These are phyloP conservation scores for Agonopterix arenella DNA, from an alignment of 2,888 invertebrate genomes.

Conservation along the genomic window DNA sequence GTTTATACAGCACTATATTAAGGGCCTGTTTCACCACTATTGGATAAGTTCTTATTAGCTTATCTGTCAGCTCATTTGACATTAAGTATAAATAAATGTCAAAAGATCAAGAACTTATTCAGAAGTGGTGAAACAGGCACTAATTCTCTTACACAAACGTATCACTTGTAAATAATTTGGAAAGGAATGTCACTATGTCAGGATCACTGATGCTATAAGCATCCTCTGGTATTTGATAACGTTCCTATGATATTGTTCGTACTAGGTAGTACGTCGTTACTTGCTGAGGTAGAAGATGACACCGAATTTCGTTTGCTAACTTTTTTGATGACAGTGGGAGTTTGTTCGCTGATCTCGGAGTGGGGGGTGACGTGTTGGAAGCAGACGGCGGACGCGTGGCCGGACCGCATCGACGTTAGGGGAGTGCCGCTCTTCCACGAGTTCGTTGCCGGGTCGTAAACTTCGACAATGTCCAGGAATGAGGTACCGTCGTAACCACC, in stretches of 20 bases:
- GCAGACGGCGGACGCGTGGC: slow-evolving; percentile 94
- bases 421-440: slow-evolving; percentile 86
- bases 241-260: slow-evolving; percentile 60
- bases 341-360: slow-evolving; percentile 22
- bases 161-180: slow-evolving; percentile 11
- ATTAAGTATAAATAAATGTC: too few species aligned
- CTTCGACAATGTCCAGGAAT: slow-evolving; percentile 91
- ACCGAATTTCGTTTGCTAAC: slow-evolving; percentile 24
- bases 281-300: slow-evolving; percentile 15
- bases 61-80: too few species aligned
- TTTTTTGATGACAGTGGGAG: slow-evolving; percentile 30
- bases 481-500: slow-evolving; percentile 94
- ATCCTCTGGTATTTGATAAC: slow-evolving; percentile 36
- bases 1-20: too few species aligned
- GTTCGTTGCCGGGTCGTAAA: slow-evolving; percentile 88
- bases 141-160: too few species aligned
- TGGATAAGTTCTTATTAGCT: too few species aligned
- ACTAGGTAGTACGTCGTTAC: slow-evolving; percentile 46
- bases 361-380: slow-evolving; percentile 81
- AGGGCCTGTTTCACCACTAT: too few species aligned
- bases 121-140: too few species aligned
- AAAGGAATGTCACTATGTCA: slow-evolving; percentile 15
- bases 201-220: slow-evolving; percentile 22
- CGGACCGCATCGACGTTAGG: slow-evolving; percentile 91
- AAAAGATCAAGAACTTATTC: too few species aligned